Base-by-base conservation (phyloP, 1,140 invertebrate species). In the Drosophila cardini region DNA sequence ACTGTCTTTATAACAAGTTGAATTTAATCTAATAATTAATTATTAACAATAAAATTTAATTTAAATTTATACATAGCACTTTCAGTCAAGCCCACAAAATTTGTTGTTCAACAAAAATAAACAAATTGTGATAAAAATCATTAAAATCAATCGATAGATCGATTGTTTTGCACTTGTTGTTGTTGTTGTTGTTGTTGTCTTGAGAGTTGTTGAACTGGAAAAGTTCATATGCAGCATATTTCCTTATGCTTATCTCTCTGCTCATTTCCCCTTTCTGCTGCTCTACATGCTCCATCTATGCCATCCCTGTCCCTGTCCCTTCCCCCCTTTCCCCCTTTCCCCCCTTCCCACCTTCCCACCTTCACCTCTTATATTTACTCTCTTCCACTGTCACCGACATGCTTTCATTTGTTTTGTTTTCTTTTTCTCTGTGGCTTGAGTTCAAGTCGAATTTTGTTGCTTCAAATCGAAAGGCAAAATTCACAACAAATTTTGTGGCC, bases 61-160 rank as follows among this genome's bases (percentile, higher is more conserved):
- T n/a, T n/a, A n/a, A n/a, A n/a, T n/a, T n/a, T n/a, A n/a, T n/a
- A n/a, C n/a, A n/a, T n/a, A n/a, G n/a, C n/a, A n/a, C n/a, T n/a
- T n/a, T n/a, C n/a, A n/a, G n/a, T n/a, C n/a, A n/a, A n/a, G n/a
- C n/a, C n/a, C 1, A 9, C 30, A 9, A 21, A 1, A 21, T 1
- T 13, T n/a, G 7, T 13, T 9, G 21, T 26, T n/a, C n/a, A n/a
- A n/a, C n/a, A 38, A 43, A 62, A 7, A 3, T 16, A 30, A 43
- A 43, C 46, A 65, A 26, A 26, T 26, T 26, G 21, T n/a, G 21
- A 43, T 36, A 64, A 53, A 72, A 75, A 69, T 77, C 78, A 86
- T 87, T 73, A 83, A 57, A 43, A 50, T 46, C 72, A 83, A 87
- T 87, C 79, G 79, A 79, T 86, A 86, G 50, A 83, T 86, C 79